Conservation (phyloP, 92 coral and sea anemone species). For the Parazoanthus darwini region DNA sequence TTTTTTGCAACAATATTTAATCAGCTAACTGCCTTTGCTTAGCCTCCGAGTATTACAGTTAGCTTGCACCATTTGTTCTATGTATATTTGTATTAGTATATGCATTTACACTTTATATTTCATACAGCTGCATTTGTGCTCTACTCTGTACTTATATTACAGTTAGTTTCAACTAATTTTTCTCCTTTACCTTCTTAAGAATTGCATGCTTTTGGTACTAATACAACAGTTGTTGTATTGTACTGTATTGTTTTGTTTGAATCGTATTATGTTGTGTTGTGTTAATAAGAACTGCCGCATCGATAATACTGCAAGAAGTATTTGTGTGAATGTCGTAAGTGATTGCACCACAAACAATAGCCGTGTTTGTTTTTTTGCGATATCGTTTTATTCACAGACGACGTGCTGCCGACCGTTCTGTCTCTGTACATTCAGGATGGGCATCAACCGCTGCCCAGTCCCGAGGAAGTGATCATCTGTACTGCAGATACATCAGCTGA, state of each 20-base stretch:
- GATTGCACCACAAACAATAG: neutral
- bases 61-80: no score
- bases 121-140: no score
- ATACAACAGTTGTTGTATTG: neutral
- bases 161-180: no score
- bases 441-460: conserved; percentile 61
- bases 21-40: no score
- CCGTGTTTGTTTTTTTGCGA: no score
- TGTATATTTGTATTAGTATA: no score
- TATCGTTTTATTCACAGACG: conserved; percentile 44
- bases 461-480: conserved; percentile 84
- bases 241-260: no score
- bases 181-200: no score
- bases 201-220: neutral
- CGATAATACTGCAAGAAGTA: neutral
- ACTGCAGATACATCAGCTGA: conserved; percentile 81
- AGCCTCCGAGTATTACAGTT: no score
- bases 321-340: neutral
- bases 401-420: conserved; percentile 69
- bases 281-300: neutral
- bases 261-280: neutral
- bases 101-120: no score
- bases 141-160: no score
- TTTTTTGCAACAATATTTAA: no score
- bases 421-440: conserved; percentile 63